Percentiles rank a stretch among this genome's conserved stretches.
phyloP scores from a whole-genome alignment of 2,113 vertebrate species.

The Ptyas mucosa region DNA sequence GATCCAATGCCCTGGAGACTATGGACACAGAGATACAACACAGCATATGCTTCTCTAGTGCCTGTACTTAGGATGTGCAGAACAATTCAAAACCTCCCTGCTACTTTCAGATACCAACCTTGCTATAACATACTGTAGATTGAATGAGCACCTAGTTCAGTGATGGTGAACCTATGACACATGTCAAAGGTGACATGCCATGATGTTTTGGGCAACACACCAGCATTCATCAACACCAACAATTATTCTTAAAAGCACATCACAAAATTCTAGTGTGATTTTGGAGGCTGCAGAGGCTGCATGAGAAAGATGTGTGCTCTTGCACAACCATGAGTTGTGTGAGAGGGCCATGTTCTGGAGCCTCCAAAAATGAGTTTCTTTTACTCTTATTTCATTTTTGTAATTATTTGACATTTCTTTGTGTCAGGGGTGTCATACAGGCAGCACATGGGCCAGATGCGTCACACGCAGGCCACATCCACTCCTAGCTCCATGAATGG shows the following conservation, averaged over 20 bases:
- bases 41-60: neutral
- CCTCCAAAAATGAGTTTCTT: neutral
- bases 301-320: neutral
- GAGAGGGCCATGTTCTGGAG: neutral
- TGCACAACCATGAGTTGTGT: neutral
- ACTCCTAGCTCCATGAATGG: no score
- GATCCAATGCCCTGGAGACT: neutral
- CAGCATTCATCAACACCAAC: neutral
- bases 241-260: neutral
- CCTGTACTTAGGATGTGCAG: neutral
- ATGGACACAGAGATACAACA: neutral
- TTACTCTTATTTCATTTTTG: neutral
- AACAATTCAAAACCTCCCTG: neutral
- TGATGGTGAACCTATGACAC: neutral
- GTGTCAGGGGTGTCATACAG: no score
- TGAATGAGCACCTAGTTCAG: neutral
- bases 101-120: neutral
- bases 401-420: neutral
- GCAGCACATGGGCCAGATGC: no score
- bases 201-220: neutral
- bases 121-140: neutral
- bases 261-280: neutral
- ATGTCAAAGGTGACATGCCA: neutral
- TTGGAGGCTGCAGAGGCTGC: neutral
- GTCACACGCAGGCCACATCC: no score